phyloP scores from a whole-genome alignment of 2,797 vertebrate genomes.

The Mallotus villosus region DNA sequence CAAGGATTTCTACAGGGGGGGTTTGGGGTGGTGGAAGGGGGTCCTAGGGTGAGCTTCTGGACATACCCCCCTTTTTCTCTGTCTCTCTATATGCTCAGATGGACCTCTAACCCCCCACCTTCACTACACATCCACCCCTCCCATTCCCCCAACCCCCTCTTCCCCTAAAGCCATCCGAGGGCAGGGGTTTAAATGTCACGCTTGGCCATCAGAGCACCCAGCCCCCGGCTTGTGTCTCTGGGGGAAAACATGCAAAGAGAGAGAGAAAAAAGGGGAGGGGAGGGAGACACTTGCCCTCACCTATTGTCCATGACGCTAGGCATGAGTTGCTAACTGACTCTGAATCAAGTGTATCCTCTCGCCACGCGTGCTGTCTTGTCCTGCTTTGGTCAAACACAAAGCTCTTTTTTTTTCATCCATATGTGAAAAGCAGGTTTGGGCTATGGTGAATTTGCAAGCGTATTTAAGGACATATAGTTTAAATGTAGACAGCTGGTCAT shows the following conservation, averaged over 20 bases:
- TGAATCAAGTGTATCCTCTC: slow-evolving; percentile 74
- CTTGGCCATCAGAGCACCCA: slow-evolving; percentile 75
- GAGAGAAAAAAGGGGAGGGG: slow-evolving; percentile 58
- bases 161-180: slow-evolving; percentile 68
- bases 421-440: slow-evolving; percentile 61
- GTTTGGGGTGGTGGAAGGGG: slow-evolving; percentile 23
- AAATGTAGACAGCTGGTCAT: slow-evolving; percentile 58
- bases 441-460: slow-evolving; percentile 62
- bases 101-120: slow-evolving; percentile 48
- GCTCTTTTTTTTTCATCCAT: slow-evolving; percentile 27
- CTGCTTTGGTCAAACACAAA: slow-evolving; percentile 66
- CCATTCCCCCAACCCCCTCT: slow-evolving; percentile 37
- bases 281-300: slow-evolving; percentile 65
- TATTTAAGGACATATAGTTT: slow-evolving; percentile 51
- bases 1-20: slow-evolving; percentile 58
- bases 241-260: slow-evolving; percentile 59
- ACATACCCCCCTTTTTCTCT: slow-evolving; percentile 51
- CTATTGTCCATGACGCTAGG: slow-evolving; percentile 70
- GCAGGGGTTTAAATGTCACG: slow-evolving; percentile 80
- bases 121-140: slow-evolving; percentile 11
- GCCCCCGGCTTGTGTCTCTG: slow-evolving; percentile 73
- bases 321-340: slow-evolving; percentile 76
- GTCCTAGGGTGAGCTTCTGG: slow-evolving; percentile 55
- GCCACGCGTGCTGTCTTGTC: slow-evolving; percentile 69
- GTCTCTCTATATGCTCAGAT: slow-evolving; percentile 65